Conservation (phyloP, 2,888 invertebrate species). For the Lithophane semibrunnea region DNA sequence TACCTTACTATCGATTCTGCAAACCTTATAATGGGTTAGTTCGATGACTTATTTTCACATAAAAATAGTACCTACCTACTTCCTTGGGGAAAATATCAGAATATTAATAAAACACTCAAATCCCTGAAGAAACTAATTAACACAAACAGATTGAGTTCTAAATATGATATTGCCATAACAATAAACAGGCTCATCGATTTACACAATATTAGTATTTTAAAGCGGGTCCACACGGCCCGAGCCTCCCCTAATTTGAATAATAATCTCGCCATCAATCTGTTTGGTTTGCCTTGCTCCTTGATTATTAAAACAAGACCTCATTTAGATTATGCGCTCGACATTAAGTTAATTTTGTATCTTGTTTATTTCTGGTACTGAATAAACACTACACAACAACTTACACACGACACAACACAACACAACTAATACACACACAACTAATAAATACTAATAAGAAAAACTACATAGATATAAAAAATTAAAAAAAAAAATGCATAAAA, state of each 20-base stretch:
- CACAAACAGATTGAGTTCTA: slow-evolving; percentile 56
- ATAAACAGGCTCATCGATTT: slow-evolving; percentile 62
- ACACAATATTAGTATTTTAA: slow-evolving; percentile 63
- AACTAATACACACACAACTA: not conserved
- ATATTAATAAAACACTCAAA: slow-evolving; percentile 22
- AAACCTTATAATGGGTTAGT: no score
- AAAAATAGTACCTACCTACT: not conserved
- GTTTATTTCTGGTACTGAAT: slow-evolving; percentile 49
- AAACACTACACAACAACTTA: no score
- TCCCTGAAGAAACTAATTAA: slow-evolving; percentile 47
- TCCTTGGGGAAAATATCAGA: not conserved
- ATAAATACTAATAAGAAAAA: no score
- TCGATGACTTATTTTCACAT: not conserved
- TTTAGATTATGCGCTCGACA: slow-evolving; percentile 71
- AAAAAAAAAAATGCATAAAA: not conserved
- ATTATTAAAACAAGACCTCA: slow-evolving; percentile 79
- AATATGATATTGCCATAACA: slow-evolving; percentile 61
- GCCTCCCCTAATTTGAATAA: slow-evolving; percentile 77
- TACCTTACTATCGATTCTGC: not conserved
- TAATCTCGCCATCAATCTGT: slow-evolving; percentile 79
- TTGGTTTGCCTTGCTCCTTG: slow-evolving; percentile 74
- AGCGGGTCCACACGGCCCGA: slow-evolving; percentile 62
- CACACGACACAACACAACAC: not conserved
- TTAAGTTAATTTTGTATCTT: slow-evolving; percentile 64
- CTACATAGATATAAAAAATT: not conserved